These are phyloP conservation scores for Diarsia brunnea DNA, from an alignment of 2,888 invertebrate species.

Conservation along the genomic window DNA sequence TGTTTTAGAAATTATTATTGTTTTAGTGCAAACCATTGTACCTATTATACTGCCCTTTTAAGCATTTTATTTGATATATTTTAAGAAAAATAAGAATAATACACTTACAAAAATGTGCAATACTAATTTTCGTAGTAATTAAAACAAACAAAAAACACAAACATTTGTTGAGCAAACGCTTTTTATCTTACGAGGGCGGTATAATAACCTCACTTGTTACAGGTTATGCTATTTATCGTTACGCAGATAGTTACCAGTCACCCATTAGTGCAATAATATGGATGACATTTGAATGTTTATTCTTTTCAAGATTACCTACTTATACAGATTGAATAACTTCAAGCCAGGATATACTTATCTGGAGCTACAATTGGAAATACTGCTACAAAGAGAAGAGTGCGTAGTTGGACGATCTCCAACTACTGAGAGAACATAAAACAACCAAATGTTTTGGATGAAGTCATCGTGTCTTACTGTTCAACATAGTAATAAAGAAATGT, in stretches of 20 bases:
- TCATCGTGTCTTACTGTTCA: conserved; percentile 5
- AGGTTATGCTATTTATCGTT: conserved; percentile 44
- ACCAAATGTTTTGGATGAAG: neutral
- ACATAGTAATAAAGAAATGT: conserved; percentile 10
- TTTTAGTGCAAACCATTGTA: conserved; percentile 48
- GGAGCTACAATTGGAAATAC: conserved; percentile 14
- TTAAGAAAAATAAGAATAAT: neutral
- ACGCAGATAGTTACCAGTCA: conserved; percentile 66
- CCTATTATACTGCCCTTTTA: conserved; percentile 5
- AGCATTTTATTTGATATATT: neutral
- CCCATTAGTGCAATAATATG: conserved; percentile 69
- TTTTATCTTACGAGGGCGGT: conserved; percentile 1
- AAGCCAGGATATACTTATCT: conserved; percentile 2
- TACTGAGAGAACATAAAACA: neutral
- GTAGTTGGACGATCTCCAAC: conserved; percentile 5
- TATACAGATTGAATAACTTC: conserved; percentile 11
- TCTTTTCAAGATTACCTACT: conserved; percentile 28
- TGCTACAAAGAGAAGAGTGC: neutral
- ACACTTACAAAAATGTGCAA: neutral
- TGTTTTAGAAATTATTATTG: conserved; percentile 34
- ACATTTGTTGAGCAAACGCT: neutral
- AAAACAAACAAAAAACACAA: neutral
- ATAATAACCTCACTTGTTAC: conserved; percentile 35
- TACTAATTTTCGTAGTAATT: neutral
- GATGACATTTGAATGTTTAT: conserved; percentile 45